These are phyloP conservation scores for Macrophya alboannulata DNA, from an alignment of 2,888 invertebrate genomes.

Conservation along the genomic window DNA sequence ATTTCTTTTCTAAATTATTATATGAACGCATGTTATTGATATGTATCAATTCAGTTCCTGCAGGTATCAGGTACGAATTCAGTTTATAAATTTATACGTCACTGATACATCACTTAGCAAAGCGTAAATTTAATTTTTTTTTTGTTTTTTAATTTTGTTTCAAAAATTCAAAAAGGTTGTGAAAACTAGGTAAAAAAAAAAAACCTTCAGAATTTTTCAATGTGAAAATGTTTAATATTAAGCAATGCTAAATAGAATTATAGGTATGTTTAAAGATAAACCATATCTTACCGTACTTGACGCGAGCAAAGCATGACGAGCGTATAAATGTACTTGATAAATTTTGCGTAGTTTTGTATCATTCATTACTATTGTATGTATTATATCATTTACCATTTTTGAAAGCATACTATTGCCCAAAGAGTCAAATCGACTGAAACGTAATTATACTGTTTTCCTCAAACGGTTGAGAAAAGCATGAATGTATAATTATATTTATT, in stretches of 20 bases:
- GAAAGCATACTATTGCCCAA: neutral
- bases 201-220: neutral
- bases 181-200: neutral
- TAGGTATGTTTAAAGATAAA: neutral
- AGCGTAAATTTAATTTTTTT: neutral
- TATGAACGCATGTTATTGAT: neutral
- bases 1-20: neutral
- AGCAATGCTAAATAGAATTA: neutral
- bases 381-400: neutral
- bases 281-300: slow-evolving; percentile 13
- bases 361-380: neutral
- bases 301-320: slow-evolving; percentile 29
- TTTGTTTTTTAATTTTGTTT: neutral
- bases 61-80: neutral
- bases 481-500: slow-evolving; percentile 16
- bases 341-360: slow-evolving; percentile 15
- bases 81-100: neutral
- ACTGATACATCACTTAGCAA: neutral
- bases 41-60: neutral
- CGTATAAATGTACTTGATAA: slow-evolving; percentile 6
- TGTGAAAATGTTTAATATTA: neutral
- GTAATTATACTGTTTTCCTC: neutral
- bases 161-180: neutral
- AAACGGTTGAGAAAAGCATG: neutral
- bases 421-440: neutral